Evolutionary conservation across 2,113 vertebrate genomes (phyloP).

Genomic region (Camarhynchus parvulus): DNA sequence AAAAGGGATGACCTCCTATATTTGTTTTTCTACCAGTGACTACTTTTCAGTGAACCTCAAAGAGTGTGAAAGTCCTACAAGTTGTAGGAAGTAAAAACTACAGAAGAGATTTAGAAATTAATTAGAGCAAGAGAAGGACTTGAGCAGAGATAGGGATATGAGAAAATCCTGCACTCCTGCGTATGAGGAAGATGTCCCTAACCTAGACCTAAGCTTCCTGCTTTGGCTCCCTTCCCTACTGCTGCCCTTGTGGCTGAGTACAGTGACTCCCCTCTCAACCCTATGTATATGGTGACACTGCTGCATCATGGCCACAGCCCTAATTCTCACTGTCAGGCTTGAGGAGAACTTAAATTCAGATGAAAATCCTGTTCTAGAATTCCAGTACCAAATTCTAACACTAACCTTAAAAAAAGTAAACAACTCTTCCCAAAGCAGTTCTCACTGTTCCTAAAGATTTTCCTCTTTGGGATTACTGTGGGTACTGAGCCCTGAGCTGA

Average conservation of each 20-base stretch:
- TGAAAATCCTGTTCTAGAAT: neutral
- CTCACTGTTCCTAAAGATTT: neutral
- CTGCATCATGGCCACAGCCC: neutral
- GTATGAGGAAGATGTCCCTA: neutral
- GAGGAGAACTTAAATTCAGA: neutral
- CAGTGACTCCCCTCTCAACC: neutral
- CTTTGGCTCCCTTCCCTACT: neutral
- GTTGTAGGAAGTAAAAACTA: neutral
- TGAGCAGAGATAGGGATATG: neutral
- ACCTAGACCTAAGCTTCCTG: neutral
- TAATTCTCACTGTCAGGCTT: neutral
- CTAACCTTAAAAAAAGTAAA: neutral
- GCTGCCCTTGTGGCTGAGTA: neutral
- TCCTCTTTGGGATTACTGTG: neutral
- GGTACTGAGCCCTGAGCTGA: neutral
- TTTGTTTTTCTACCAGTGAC: neutral
- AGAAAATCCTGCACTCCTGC: neutral
- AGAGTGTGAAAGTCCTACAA: neutral
- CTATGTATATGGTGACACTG: accelerated
- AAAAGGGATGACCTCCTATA: neutral
- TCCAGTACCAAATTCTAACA: neutral
- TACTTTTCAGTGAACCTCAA: neutral
- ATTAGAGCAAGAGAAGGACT: neutral
- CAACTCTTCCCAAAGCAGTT: neutral
- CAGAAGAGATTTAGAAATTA: neutral